Evolutionary conservation across 2,113 vertebrate species (phyloP).

Genomic region (Caranx melampygus): DNA sequence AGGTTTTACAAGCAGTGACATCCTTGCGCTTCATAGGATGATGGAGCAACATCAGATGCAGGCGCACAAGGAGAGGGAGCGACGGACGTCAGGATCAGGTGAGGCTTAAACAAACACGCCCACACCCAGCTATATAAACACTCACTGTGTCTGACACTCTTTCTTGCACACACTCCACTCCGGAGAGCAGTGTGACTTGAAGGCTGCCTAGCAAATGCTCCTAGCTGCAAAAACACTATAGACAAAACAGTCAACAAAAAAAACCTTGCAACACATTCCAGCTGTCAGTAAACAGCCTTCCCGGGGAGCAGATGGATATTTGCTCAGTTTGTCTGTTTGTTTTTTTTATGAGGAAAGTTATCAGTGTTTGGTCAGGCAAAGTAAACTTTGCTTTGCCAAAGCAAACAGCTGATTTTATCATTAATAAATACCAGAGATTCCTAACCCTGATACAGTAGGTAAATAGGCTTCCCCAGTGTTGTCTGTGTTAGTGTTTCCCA

Average conservation of each 20-base stretch:
- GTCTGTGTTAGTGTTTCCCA: slow-evolving; percentile 52
- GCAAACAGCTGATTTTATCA: slow-evolving; percentile 54
- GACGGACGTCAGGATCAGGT: slow-evolving; percentile 91
- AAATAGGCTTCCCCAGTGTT: slow-evolving; percentile 48
- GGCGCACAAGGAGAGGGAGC: slow-evolving; percentile 91
- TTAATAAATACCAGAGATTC: slow-evolving; percentile 48
- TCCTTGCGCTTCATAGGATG: slow-evolving; percentile 84
- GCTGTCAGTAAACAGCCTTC: slow-evolving; percentile 11
- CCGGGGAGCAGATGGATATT: slow-evolving; percentile 31
- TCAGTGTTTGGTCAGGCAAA: slow-evolving; percentile 40
- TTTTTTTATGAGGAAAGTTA: slow-evolving; percentile 13
- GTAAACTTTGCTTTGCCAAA: slow-evolving; percentile 25
- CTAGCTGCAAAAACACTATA: slow-evolving; percentile 33
- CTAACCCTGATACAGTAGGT: slow-evolving; percentile 21
- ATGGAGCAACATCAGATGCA: slow-evolving; percentile 96
- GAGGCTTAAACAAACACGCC: slow-evolving; percentile 63
- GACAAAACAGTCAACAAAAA: slow-evolving; percentile 23
- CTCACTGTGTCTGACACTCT: not conserved
- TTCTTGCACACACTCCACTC: slow-evolving; percentile 1
- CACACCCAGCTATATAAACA: slow-evolving; percentile 47
- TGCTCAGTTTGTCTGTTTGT: slow-evolving; percentile 26
- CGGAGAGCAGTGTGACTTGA: slow-evolving; percentile 21
- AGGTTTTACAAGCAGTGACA: slow-evolving; percentile 23
- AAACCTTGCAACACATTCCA: not conserved
- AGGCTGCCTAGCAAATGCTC: slow-evolving; percentile 16